A percentile compares a stretch with the other conserved stretches of the same genome.
phyloP scores from a whole-genome alignment of 1,140 invertebrate genomes.

The Cydia pomonella region DNA sequence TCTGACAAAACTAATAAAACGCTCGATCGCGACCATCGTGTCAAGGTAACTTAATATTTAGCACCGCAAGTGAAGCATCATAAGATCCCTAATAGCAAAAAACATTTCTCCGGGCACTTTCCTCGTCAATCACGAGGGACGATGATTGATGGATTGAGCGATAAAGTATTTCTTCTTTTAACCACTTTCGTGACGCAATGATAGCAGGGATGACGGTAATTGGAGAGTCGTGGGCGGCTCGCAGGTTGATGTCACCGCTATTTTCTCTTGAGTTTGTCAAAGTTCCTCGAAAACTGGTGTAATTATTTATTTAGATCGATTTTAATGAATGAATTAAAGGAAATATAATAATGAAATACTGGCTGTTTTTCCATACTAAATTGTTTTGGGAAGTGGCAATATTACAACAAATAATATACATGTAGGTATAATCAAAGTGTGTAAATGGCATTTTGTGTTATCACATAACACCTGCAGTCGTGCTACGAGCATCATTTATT shows the following conservation, averaged over 20 bases:
- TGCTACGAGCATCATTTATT: too few relatives aligned
- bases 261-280: background rate
- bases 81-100: slow-evolving; percentile 27
- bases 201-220: slow-evolving; percentile 3
- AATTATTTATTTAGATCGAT: background rate
- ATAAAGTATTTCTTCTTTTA: slow-evolving; percentile 41
- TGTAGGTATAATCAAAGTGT: too few relatives aligned
- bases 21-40: too few relatives aligned
- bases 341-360: background rate
- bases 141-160: slow-evolving; percentile 50
- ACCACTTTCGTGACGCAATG: slow-evolving; percentile 34
- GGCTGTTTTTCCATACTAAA: background rate
- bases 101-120: slow-evolving; percentile 18
- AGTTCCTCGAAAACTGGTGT: background rate
- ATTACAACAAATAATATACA: too few relatives aligned
- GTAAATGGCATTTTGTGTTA: too few relatives aligned
- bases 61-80: slow-evolving; percentile 6
- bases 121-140: slow-evolving; percentile 23
- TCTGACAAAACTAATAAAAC: too few relatives aligned
- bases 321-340: background rate
- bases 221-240: background rate
- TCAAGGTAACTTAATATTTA: slow-evolving; percentile 19
- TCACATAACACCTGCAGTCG: too few relatives aligned
- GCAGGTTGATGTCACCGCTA: background rate
- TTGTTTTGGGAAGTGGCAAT: too few relatives aligned